These are phyloP conservation scores for Baryphthengus martii DNA, from an alignment of 2,113 vertebrate species.

Conservation along the genomic window DNA sequence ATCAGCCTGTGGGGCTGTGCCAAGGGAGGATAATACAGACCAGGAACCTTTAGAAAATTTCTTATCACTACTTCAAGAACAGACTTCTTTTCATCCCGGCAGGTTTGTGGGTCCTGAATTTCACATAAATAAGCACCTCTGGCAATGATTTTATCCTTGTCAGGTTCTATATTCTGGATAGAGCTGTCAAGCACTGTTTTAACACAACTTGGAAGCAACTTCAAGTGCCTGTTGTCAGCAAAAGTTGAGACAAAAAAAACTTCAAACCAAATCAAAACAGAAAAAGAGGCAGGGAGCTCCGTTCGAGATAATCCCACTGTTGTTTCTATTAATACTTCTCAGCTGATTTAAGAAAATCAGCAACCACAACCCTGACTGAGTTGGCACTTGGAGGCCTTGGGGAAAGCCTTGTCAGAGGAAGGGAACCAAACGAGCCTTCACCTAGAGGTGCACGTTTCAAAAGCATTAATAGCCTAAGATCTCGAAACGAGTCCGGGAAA, in stretches of 20 bases:
- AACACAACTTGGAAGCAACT: not conserved
- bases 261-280: not conserved
- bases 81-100: not conserved
- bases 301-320: not conserved
- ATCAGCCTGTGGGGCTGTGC: not conserved
- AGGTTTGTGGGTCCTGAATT: not conserved
- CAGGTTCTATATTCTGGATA: not conserved
- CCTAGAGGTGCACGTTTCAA: not conserved
- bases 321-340: not conserved
- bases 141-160: not conserved
- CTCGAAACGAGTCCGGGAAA: not conserved
- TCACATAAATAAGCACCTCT: not conserved
- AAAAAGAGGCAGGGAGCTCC: not conserved
- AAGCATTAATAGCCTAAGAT: not conserved
- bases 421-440: not conserved
- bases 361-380: not conserved
- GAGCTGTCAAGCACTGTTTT: not conserved
- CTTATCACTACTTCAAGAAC: not conserved
- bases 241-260: not conserved
- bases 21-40: not conserved
- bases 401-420: not conserved
- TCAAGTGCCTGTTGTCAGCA: not conserved
- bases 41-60: not conserved
- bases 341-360: not conserved
- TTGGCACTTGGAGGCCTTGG: not conserved